A percentile compares a stretch with the other conserved stretches of the same genome.
phyloP scores from a whole-genome alignment of 1,140 invertebrate genomes.

The Drosophila mauritiana region DNA sequence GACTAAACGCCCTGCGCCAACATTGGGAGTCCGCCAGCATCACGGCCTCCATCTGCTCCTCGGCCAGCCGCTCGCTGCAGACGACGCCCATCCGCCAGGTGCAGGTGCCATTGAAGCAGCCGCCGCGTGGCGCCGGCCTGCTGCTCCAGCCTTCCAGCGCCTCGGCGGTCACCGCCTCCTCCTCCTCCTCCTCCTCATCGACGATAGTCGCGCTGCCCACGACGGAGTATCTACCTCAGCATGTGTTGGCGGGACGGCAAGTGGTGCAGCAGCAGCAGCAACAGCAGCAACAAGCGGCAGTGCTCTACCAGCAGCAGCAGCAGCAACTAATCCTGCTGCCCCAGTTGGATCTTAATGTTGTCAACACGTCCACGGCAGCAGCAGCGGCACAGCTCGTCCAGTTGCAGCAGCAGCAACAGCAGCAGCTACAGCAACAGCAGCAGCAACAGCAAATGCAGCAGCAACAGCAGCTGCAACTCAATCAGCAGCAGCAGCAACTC shows the following conservation, averaged over 20 bases:
- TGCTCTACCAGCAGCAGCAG: conserved; percentile 57
- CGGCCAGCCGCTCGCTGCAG: conserved; percentile 82
- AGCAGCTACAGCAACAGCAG: conserved; percentile 61
- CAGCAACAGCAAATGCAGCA: conserved; percentile 56
- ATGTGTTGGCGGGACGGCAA: conserved; percentile 62
- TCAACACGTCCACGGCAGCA: conserved; percentile 82
- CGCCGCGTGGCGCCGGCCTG: conserved; percentile 27
- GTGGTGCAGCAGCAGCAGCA: conserved; percentile 64
- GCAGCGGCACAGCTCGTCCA: conserved; percentile 73
- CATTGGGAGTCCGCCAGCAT: conserved; percentile 88
- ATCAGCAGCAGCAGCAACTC: conserved; percentile 51
- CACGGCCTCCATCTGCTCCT: conserved; percentile 85
- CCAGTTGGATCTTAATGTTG: conserved; percentile 74
- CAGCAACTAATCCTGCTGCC: conserved; percentile 66
- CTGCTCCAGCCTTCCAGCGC: conserved; percentile 59
- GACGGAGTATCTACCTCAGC: conserved; percentile 81
- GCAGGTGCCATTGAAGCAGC: conserved; percentile 62
- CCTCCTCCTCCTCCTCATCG: conserved; percentile 28
- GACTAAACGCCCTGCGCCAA: conserved; percentile 86
- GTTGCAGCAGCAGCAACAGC: conserved; percentile 72
- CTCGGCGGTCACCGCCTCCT: conserved; percentile 19
- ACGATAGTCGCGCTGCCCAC: conserved; percentile 49
- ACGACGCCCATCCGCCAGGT: conserved; percentile 81
- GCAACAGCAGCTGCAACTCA: conserved; percentile 13
- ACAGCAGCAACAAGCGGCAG: conserved; percentile 60